Conservation (phyloP, 2,113 vertebrate species). For the Cnemophilus loriae region DNA sequence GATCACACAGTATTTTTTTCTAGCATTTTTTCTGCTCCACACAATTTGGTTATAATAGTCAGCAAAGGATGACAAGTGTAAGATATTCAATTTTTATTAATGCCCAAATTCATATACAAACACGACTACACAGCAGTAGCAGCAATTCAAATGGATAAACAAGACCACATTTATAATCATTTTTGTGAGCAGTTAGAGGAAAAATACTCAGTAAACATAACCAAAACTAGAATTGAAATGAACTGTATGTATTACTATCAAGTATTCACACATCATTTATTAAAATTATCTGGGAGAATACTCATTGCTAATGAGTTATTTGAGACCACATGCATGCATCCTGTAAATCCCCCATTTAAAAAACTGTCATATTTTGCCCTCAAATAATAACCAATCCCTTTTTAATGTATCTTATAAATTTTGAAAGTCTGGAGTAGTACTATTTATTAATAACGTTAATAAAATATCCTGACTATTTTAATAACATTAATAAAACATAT, state of each 20-base stretch:
- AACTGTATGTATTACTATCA: background rate
- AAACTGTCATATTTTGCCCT: background rate
- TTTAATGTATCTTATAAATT: background rate
- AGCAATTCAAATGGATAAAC: background rate
- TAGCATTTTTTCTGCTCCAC: background rate
- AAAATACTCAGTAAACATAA: background rate
- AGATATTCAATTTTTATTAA: background rate
- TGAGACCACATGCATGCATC: background rate
- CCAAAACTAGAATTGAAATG: background rate
- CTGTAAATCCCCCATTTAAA: background rate
- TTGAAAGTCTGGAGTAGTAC: background rate
- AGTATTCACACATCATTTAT: background rate
- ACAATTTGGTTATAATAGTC: background rate
- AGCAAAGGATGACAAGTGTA: background rate
- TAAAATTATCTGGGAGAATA: background rate
- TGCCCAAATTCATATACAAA: background rate
- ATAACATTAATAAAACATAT: slow-evolving; percentile 7
- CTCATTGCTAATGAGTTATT: background rate
- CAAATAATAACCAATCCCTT: background rate
- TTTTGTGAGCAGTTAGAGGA: background rate
- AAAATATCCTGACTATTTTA: slow-evolving; percentile 2
- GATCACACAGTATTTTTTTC: background rate
- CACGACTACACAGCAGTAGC: background rate
- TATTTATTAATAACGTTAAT: slow-evolving; percentile 38
- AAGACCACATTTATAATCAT: background rate